Evolutionary conservation across 2,113 vertebrate genomes (phyloP), one percentile per base, ranked within the genome.

Genomic region (Tricholaema leucomelas): DNA sequence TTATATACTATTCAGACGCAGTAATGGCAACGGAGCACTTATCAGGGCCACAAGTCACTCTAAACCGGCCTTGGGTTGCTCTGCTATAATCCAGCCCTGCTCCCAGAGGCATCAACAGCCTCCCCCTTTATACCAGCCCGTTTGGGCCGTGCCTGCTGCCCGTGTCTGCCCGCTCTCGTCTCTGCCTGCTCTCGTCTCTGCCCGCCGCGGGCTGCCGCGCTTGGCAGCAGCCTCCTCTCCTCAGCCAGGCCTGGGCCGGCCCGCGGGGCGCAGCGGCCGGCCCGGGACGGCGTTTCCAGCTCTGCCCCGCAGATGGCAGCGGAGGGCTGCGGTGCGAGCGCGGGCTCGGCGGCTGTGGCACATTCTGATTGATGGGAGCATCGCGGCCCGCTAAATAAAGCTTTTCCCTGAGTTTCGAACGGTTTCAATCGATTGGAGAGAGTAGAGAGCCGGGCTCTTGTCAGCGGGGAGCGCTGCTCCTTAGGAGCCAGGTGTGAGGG

Each of bases 1-100:
- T 35, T 3, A 4, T 16, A 31, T 44, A 23, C 48, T 50, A 50
- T 66, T 13, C 1, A 0, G 48, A 64, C 6, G 7, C 69, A 28
- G 2, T 14, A 16, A 4, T 0, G 0, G n/a, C 2, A 1, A 2
- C 0, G 9, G 5, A 20, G 16, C 23, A 3, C 7, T 2, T 3
- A 2, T 0, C 1, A 30, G 35, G 44, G 75, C 9, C 13, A 4
- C 14, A 18, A 16, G 13, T 25, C 2, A 13, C 25, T 8, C 30
- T 20, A 2, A 48, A 5, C 33, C 8, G 2, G 7, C 36, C 27
- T 6, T 1, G 10, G n/a, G 31, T 35, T 28, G 40, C 60, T 90
- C 67, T 5, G 1, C 3, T 19, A 0, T 0, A 1, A 38, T 40
- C 30, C 25, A 1, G n/a, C 6, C 46, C 1, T 2, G 38, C n/a